Evolutionary conservation across 2,888 invertebrate species (phyloP), one percentile per base, ranked within the genome.

Genomic region (Agrilus cyanescens): DNA sequence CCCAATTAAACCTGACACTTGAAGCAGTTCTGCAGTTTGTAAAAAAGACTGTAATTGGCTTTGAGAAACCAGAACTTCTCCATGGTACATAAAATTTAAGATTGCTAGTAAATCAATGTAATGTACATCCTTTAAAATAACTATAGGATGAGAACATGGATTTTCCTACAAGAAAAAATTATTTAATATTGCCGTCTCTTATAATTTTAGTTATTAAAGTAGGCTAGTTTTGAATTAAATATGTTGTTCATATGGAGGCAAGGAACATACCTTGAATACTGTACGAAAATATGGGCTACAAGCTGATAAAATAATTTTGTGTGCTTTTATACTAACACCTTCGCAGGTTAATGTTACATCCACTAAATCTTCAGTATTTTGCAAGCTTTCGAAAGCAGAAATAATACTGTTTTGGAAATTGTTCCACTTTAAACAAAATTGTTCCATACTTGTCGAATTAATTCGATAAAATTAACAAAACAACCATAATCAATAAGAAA

Each of bases 351-450:
- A 69, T 48, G 82, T 82, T 55, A 82, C 81, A 67, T 82, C 82
- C 45, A 80, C 80, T 55, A 82, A 70, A 66, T 80, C 78, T 66
- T 81, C 80, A 10, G 79, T 78, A 54, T 71, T 75, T 60, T 80
- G 76, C 50, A 82, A 67, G 53, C 77, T 79, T 66, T 80, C 80
- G 59, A 82, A 74, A 33, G 80, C 80, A 58, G 75, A 75, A 47
- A 80, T 74, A 57, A 82, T 79, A 56, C 78, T 82, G 45, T 73
- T 73, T 65, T 80, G 79, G 68, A 80, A 81, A 62, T 80, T 80
- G 63, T 80, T 81, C 82, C 82, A 82, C 68, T 79, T 78, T 62
- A 82, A 72, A 68, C 81, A 81, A 62, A 80, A 81, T 63, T 81
- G 80, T 66, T 81, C 79, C 59, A 62, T 55, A 44, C 25, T 25